A percentile compares a stretch with the other conserved stretches of the same genome.
phyloP scores from a whole-genome alignment of 1,140 invertebrate genomes.

The Drosophila burlai region DNA sequence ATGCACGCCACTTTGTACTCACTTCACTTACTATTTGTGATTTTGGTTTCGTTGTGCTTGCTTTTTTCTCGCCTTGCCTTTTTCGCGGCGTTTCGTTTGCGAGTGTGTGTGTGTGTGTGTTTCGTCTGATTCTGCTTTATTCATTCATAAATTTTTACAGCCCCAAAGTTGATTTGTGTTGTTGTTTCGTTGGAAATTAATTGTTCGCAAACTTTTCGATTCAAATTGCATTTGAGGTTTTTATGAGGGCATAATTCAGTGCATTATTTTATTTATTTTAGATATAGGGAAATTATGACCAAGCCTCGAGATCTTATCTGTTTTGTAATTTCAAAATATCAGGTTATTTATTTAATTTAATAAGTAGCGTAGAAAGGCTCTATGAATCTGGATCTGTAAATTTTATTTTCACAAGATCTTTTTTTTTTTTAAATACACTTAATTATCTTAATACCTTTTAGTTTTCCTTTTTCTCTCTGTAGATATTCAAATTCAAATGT shows the following conservation, averaged over 20 bases:
- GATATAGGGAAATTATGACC: background rate
- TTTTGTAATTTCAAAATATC: background rate
- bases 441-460: no score
- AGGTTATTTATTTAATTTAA: background rate
- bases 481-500: constrained; percentile 19
- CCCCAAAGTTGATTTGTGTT: constrained; percentile 45
- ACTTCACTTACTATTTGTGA: constrained; percentile 60
- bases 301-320: background rate
- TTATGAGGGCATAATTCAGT: constrained; percentile 19
- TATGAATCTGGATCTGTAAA: no score
- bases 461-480: constrained; percentile 1
- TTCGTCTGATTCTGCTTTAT: constrained; percentile 59
- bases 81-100: constrained; percentile 16
- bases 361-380: no score
- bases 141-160: constrained; percentile 77
- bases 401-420: no score
- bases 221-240: constrained; percentile 26
- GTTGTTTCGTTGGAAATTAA: constrained; percentile 52
- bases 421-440: no score
- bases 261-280: constrained; percentile 17
- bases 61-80: constrained; percentile 38
- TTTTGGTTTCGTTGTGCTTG: constrained; percentile 53
- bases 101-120: background rate
- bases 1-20: constrained; percentile 73
- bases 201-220: constrained; percentile 47